Base-by-base conservation (phyloP, 2,888 invertebrate genomes). In the Lochmaea crataegi region DNA sequence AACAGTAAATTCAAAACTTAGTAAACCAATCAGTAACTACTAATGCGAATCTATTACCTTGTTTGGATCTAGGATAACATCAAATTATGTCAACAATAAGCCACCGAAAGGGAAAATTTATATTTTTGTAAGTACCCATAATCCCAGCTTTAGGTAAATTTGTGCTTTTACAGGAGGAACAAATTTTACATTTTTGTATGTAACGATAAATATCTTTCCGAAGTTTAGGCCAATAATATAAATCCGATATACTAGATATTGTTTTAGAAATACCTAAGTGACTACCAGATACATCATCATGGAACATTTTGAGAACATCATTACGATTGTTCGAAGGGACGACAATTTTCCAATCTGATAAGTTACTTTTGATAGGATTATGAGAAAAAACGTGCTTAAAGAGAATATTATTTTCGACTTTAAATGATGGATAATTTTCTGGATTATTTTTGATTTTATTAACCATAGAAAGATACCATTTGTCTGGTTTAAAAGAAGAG, bases 281-380 rank as follows among this genome's bases (percentile, higher is more conserved):
- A 45, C 65, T 56, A 14, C 74, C 51, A 45, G 64, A 68, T 42
- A 67, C 71, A 42, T 70, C 57, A 66, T 78, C 77, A 73, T 79
- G 80, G n/a, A n/a, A 75, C 14, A 58, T 7, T 32, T 67, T 63
- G 0, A 76, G 45, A 45, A 76, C 45, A 53, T 76, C 67, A 12
- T 7, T 4, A 45, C 75, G 63, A 68, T 78, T 70, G 6, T 14
- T 64, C 2, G 69, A 65, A 53, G 77, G 78, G 10, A 80, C 74
- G 1, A 79, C 76, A 68, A 79, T 74, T 73, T 80, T 79, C 77
- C 79, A 79, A 38, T 79, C 74, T 14, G 26, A 58, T 9, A 70
- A 12, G 48, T 75, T 76, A 14, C 73, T 56, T 65, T 58, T 42
- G 10, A 68, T n/a, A 51, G 18, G 48, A 68, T 68, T 45, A n/a